These are phyloP conservation scores for Dynastes maya DNA, from an alignment of 2,888 invertebrate genomes.

Conservation along the genomic window DNA sequence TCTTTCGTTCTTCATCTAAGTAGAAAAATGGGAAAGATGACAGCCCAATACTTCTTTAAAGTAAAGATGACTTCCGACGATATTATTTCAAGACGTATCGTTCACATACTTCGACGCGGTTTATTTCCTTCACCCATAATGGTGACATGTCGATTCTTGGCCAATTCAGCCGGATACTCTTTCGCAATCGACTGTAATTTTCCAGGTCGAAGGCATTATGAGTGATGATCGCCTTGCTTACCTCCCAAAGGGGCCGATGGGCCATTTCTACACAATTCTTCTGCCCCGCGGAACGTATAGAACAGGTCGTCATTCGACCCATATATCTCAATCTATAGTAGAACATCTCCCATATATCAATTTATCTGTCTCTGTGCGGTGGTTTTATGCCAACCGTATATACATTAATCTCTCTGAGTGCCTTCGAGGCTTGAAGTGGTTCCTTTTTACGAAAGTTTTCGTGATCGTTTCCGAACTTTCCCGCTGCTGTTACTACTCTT, in stretches of 20 bases:
- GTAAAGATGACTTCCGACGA: neutral
- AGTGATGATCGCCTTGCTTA: constrained; percentile 34
- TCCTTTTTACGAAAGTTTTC: constrained; percentile 44
- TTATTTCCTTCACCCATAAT: neutral
- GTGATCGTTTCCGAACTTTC: constrained; percentile 38
- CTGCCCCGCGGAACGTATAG: constrained; percentile 21
- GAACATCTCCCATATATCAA: constrained; percentile 67
- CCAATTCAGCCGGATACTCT: constrained; percentile 30
- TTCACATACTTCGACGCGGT: neutral
- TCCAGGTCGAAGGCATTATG: constrained; percentile 40
- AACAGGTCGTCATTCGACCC: constrained; percentile 53
- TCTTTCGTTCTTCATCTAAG: neutral
- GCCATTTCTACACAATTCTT: neutral
- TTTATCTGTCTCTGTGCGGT: constrained; percentile 64
- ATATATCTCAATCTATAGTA: constrained; percentile 68
- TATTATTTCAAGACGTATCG: constrained; percentile 2
- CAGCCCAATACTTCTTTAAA: constrained; percentile 39
- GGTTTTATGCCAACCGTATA: constrained; percentile 43
- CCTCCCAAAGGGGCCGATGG: constrained; percentile 7
- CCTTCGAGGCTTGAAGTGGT: constrained; percentile 51
- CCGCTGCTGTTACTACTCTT: constrained; percentile 2
- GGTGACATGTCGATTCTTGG: constrained; percentile 38
- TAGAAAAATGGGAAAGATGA: constrained; percentile 22
- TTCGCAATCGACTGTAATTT: constrained; percentile 29
- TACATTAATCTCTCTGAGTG: constrained; percentile 67